These are phyloP conservation scores for Hipposideros larvatus DNA, from an alignment of 2,797 vertebrate species.

Conservation along the genomic window DNA sequence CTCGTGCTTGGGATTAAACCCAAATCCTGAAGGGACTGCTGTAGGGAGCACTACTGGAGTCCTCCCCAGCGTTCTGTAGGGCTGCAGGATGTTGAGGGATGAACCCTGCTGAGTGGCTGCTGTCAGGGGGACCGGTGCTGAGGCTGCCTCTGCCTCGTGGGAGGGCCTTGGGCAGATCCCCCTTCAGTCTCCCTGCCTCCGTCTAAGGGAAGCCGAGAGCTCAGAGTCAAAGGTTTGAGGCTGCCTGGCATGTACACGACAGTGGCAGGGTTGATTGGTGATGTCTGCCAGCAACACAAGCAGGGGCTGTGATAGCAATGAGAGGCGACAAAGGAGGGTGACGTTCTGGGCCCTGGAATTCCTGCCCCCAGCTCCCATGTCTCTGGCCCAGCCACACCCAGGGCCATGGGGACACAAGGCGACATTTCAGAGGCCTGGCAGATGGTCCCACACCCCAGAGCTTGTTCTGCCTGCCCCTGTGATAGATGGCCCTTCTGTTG, in stretches of 20 bases:
- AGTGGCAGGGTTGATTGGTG: neutral
- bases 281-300: neutral
- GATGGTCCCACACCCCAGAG: neutral
- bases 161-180: neutral
- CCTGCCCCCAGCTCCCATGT: neutral
- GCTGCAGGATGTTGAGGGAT: neutral
- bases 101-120: neutral
- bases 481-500: neutral
- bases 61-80: neutral
- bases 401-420: neutral
- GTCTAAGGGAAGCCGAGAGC: neutral
- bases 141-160: rapidly evolving
- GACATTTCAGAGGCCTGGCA: neutral
- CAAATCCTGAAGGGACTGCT: constrained; percentile 65
- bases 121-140: neutral
- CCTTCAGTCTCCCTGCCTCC: neutral
- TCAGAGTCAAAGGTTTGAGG: neutral
- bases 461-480: neutral
- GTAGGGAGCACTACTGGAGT: neutral
- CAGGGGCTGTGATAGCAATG: neutral
- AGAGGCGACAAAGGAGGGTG: neutral
- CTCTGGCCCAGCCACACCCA: neutral
- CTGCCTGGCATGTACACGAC: neutral
- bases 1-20: constrained; percentile 78
- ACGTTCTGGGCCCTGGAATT: neutral